Evolutionary conservation across 2,113 vertebrate genomes (phyloP).

Genomic region (Porphyrio hochstetteri): DNA sequence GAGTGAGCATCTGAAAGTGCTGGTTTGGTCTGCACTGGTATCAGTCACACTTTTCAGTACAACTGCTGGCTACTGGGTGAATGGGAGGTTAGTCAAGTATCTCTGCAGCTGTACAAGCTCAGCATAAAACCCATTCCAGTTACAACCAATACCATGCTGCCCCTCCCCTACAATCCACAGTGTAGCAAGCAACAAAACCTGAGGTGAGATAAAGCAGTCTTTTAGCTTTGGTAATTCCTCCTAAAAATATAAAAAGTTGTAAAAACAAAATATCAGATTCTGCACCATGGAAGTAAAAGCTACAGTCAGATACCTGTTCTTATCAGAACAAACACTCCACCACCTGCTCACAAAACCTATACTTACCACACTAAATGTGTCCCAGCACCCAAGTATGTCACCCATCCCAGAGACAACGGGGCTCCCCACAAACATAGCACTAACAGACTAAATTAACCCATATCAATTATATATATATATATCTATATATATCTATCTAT

Average conservation of each 20-base stretch:
- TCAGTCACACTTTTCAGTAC: fast-evolving
- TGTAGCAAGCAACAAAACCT: not conserved
- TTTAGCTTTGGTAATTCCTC: not conserved
- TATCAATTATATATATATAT: not conserved
- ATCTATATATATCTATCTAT: too few relatives aligned
- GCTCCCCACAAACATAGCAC: not conserved
- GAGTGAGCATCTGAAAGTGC: fast-evolving
- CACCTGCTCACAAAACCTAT: slow-evolving; percentile 6
- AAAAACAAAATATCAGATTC: not conserved
- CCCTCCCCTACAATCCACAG: fast-evolving
- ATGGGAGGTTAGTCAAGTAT: not conserved
- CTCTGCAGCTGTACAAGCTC: not conserved
- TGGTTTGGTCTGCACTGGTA: not conserved
- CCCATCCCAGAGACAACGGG: not conserved
- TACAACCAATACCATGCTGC: not conserved
- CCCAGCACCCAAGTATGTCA: not conserved
- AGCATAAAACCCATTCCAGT: not conserved
- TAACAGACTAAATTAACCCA: not conserved
- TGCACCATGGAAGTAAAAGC: not conserved
- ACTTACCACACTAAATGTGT: not conserved
- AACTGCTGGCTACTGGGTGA: not conserved
- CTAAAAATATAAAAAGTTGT: not conserved
- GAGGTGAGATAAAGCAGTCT: not conserved
- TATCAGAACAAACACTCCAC: not conserved
- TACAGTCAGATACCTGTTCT: not conserved